phyloP scores from a whole-genome alignment of 1,140 invertebrate species.

The Ditylenchus dipsaci region DNA sequence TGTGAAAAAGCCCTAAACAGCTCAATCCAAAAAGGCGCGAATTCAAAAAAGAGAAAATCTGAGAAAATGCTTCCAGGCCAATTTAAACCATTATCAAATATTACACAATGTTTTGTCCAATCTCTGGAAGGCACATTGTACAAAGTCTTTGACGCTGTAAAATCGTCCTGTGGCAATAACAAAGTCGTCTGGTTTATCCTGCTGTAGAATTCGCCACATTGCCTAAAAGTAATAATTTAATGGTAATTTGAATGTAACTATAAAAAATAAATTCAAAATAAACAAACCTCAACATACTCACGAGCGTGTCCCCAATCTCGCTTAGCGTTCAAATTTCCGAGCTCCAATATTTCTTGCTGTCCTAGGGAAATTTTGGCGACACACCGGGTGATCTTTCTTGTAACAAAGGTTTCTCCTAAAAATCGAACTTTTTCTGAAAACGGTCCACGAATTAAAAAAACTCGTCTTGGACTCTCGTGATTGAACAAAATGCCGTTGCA shows the following conservation, averaged over 20 bases:
- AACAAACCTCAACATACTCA: constrained; percentile 86
- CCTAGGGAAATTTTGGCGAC: constrained; percentile 66
- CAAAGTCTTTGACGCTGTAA: constrained; percentile 92
- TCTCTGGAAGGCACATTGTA: constrained; percentile 77
- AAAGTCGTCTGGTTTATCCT: constrained; percentile 84
- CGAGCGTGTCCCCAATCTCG: constrained; percentile 98
- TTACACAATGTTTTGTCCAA: constrained; percentile 64
- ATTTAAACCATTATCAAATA: constrained; percentile 9
- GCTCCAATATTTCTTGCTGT: constrained; percentile 77
- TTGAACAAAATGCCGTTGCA: constrained; percentile 99
- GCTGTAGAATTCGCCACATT: constrained; percentile 99
- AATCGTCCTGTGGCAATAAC: constrained; percentile 92
- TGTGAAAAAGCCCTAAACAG: too few species aligned
- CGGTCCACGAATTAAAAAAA: constrained; percentile 57
- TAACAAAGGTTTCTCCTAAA: constrained; percentile 88
- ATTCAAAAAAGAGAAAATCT: too few species aligned
- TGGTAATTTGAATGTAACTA: background rate
- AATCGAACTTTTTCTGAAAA: too few species aligned
- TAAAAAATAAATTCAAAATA: background rate
- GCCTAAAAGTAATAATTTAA: constrained; percentile 66
- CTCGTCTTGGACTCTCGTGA: constrained; percentile 93
- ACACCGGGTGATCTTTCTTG: constrained; percentile 90
- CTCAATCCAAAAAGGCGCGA: too few species aligned
- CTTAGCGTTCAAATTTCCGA: constrained; percentile 91
- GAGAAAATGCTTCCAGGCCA: too few species aligned